Percentiles rank a stretch among this genome's conserved stretches.
These are phyloP conservation scores for Channa maculata DNA, from an alignment of 2,113 vertebrate species.

Conservation along the genomic window DNA sequence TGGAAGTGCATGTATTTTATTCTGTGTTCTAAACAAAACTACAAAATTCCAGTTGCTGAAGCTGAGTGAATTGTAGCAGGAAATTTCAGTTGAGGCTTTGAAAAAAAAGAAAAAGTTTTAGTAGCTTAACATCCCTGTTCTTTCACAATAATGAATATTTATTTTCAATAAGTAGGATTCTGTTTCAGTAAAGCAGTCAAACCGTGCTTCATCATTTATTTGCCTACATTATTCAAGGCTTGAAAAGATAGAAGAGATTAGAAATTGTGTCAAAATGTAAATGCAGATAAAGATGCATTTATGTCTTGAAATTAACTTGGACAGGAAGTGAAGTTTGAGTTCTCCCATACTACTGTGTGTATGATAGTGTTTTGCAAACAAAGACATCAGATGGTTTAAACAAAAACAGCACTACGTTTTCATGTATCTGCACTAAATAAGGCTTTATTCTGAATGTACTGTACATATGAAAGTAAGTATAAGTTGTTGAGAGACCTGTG, in stretches of 20 bases:
- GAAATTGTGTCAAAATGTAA: constrained; percentile 15
- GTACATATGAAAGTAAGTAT: constrained; percentile 70
- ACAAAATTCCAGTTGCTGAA: constrained; percentile 9
- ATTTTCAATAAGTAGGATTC: neutral
- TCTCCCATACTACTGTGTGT: constrained; percentile 26
- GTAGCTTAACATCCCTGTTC: constrained; percentile 11
- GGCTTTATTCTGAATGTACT: constrained; percentile 83
- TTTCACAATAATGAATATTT: constrained; percentile 21
- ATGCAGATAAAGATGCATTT: constrained; percentile 37
- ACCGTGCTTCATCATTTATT: constrained; percentile 11
- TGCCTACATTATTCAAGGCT: constrained; percentile 9
- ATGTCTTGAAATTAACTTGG: constrained; percentile 25
- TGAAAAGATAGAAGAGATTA: neutral
- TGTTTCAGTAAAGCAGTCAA: constrained; percentile 24
- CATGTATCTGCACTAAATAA: constrained; percentile 79
- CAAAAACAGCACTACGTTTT: constrained; percentile 60
- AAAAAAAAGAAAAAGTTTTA: neutral
- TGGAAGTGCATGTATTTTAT: constrained; percentile 59
- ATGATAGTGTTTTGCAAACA: constrained; percentile 29
- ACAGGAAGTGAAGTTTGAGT: constrained; percentile 19
- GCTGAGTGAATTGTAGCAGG: constrained; percentile 6
- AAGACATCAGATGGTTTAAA: constrained; percentile 50
- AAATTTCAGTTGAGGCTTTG: constrained; percentile 7
- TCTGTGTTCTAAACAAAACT: constrained; percentile 30
- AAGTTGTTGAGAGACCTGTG: constrained; percentile 60